Percentiles rank a stretch among this genome's conserved stretches.
Conservation (phyloP, 1,140 invertebrate genomes). For the Eciton burchellii region DNA sequence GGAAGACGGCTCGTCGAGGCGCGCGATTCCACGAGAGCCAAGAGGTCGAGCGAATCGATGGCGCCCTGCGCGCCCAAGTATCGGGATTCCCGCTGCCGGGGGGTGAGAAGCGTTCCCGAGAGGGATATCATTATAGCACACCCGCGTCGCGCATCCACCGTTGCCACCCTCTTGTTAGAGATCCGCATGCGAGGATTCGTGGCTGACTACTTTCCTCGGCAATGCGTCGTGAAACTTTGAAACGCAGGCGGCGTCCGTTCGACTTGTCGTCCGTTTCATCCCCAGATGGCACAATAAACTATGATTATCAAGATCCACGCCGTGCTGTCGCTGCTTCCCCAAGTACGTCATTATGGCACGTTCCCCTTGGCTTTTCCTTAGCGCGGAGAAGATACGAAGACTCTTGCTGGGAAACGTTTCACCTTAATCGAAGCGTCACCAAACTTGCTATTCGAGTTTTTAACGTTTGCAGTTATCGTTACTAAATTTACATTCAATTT, state of each 20-base stretch:
- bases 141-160: constrained; percentile 43
- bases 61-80: constrained; percentile 54
- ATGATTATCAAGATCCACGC: constrained; percentile 60
- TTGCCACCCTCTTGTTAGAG: constrained; percentile 64
- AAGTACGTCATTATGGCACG: constrained; percentile 73
- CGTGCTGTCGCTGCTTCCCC: constrained; percentile 15
- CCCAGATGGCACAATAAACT: constrained; percentile 56
- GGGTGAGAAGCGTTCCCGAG: constrained; percentile 64
- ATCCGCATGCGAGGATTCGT: constrained; percentile 61
- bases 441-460: not conserved
- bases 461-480: not conserved
- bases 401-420: too few species aligned
- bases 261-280: constrained; percentile 43
- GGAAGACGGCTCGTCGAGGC: constrained; percentile 66
- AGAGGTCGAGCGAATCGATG: constrained; percentile 68
- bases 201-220: constrained; percentile 66
- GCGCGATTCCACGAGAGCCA: constrained; percentile 53
- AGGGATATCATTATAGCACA: constrained; percentile 71
- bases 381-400: not conserved
- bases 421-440: not conserved
- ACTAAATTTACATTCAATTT: too few species aligned
- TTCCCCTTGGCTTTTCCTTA: constrained; percentile 63
- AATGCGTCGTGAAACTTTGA: constrained; percentile 48
- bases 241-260: constrained; percentile 42
- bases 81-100: constrained; percentile 42